Evolutionary conservation across 2,888 invertebrate genomes (phyloP), one percentile per base, ranked within the genome.

Genomic region (Lycocerus yunnanus): DNA sequence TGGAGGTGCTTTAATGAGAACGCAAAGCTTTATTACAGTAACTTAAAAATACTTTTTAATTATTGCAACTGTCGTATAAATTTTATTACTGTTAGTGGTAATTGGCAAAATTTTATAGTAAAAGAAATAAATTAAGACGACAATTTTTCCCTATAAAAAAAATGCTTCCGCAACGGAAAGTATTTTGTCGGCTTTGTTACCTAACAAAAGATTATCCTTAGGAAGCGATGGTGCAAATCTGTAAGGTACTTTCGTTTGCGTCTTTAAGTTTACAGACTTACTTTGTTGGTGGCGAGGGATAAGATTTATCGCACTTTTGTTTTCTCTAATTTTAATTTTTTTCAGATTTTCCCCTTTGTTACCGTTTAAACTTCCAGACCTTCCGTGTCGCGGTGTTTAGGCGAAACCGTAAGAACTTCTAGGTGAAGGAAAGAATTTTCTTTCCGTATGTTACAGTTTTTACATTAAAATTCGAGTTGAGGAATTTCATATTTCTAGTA

Each of bases 301-400:
- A 72, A 79, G 79, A 81, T 82, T 82, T 82, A 82, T 82, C 80
- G 80, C 79, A 80, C 80, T 81, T 79, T 82, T 79, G 80, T 78
- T 80, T 82, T 81, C 80, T 77, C 79, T 77, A 76, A 79, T 78
- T 78, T 77, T 76, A 71, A 80, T 79, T 77, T 78, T 75, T 73
- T 71, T 71, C 71, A 43, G 18, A 65, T 72, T 67, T 67, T 43
- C n/a, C 9, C 6, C 1, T 43, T 43, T 43, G 11, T 43, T 43
- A 10, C 27, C 13, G 27, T 27, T 27, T n/a, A 24, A 5, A 24
- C 11, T n/a, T n/a, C 4, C 5, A n/a, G 5, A 43, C 43, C 4
- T 43, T 43, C n/a, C 4, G 4, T 4, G 1, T 43, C 27, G n/a
- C n/a, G n/a, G n/a, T 1, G 27, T 27, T 21, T 8, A 21, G 21